A percentile compares a stretch with the other conserved stretches of the same genome.
Evolutionary conservation across 2,113 vertebrate species (phyloP).

Genomic region (Brachyhypopomus occidentalis): DNA sequence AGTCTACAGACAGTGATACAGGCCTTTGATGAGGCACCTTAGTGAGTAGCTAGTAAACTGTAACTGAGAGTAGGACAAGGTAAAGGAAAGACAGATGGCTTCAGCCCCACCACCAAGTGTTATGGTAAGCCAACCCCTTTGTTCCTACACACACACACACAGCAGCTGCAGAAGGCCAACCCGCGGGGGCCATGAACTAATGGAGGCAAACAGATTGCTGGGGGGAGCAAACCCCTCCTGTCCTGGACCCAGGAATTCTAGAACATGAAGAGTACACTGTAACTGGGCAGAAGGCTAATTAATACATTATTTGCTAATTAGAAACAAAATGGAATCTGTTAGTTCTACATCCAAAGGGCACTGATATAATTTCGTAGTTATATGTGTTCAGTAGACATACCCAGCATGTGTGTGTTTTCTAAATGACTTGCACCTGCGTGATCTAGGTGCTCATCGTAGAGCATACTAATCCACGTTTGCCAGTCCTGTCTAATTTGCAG

Average conservation of each 20-base stretch:
- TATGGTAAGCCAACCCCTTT: conserved; percentile 54
- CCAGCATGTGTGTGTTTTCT: not conserved
- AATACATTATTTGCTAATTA: conserved; percentile 42
- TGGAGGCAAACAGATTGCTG: conserved; percentile 51
- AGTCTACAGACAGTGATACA: conserved; percentile 12
- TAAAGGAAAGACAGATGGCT: conserved; percentile 53
- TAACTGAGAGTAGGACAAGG: conserved; percentile 39
- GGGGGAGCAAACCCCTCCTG: conserved; percentile 21
- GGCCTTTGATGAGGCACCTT: conserved; percentile 14
- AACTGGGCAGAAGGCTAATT: conserved; percentile 42
- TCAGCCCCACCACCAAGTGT: conserved; percentile 40
- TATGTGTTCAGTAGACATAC: not conserved
- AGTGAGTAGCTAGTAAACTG: conserved; percentile 30
- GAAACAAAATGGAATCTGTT: conserved; percentile 30
- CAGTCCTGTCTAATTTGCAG: not conserved
- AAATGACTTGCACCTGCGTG: not conserved
- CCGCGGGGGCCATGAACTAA: conserved; percentile 47
- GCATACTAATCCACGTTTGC: not conserved
- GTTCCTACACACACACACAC: conserved; percentile 37
- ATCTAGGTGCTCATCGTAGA: not conserved
- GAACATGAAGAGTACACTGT: conserved; percentile 33
- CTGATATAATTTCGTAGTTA: conserved; percentile 1
- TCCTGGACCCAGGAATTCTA: conserved; percentile 23
- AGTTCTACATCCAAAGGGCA: conserved; percentile 13
- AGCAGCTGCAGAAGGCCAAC: conserved; percentile 32